Conservation (phyloP, 1,140 invertebrate species). For the Macrobrachium rosenbergii region DNA sequence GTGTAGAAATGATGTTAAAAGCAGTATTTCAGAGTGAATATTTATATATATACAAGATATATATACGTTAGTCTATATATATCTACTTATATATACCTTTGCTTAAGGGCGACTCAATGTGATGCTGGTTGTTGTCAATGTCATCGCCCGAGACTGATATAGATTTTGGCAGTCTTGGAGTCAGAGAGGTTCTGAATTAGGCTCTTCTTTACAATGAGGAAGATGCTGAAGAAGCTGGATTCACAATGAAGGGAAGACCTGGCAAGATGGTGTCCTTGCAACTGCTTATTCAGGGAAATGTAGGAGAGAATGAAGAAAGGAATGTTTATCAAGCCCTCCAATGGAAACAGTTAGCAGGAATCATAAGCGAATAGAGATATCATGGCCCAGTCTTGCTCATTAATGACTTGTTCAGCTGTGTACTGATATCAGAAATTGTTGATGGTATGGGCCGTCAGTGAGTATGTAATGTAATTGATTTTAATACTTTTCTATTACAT, state of each 20-base stretch:
- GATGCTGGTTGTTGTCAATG: conserved; percentile 17
- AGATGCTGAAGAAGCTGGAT: conserved; percentile 26
- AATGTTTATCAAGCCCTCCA: no score
- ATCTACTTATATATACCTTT: no score
- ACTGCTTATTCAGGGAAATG: no score
- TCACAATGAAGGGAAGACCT: conserved; percentile 2
- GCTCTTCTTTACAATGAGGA: no score
- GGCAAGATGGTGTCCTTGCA: no score
- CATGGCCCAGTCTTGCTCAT: no score
- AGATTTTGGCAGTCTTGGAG: conserved; percentile 31
- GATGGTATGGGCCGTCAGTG: conserved; percentile 41
- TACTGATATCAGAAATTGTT: conserved; percentile 37
- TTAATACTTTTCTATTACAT: conserved; percentile 57
- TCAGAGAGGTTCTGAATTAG: no score
- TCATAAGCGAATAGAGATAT: no score
- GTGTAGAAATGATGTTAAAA: not conserved
- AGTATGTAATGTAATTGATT: conserved; percentile 36
- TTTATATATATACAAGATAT: conserved; percentile 1
- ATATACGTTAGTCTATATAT: no score
- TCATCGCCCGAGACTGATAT: conserved; percentile 42
- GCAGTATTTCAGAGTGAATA: conserved; percentile 37
- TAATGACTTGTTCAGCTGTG: conserved; percentile 41
- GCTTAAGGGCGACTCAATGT: conserved; percentile 27
- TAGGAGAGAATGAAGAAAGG: no score
- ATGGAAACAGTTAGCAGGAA: no score